Evolutionary conservation across 2,888 invertebrate species (phyloP), one percentile per base, ranked within the genome.

Genomic region (Hirtodrosophila histrioides): DNA sequence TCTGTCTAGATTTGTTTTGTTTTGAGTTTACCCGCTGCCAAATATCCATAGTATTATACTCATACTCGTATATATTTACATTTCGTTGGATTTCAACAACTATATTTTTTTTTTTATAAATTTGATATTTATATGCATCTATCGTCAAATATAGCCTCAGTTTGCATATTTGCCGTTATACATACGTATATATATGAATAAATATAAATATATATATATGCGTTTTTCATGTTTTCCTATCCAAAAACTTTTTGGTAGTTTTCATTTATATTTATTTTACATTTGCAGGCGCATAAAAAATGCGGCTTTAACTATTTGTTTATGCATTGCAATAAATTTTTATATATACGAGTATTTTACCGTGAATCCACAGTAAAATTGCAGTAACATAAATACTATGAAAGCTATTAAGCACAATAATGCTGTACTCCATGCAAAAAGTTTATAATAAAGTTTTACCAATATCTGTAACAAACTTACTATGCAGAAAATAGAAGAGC

Each of bases 121-220:
- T 61, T 44, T 53, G 10, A 39, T 67, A 50, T 72, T 51, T 69
- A 48, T 56, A 27, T 72, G 41, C 27, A 17, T 35, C 35, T 43
- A 43, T 46, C 17, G 45, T 37, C 37, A 45, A 54, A 12, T 43
- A 31, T 27, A 11, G 11, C 17, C 31, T 33, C 11, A 35, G 57
- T 44, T 27, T 43, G 51, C 33, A 36, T 72, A 54, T 66, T 69
- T 57, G 48, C 51, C 6, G 7, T 17, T 31, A 10, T 40, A 11
- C 23, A 11, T 12, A n/a, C 24, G 29, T 24, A 3, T 7, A n/a
- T 11, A 37, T 23, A 23, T 45, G 4, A 7, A 41, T 24, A 11
- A 17, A 41, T 31, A 33, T 48, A 33, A 31, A 45, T 35, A 39
- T 43, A 27, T 48, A 33, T 24, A 45, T 35, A 39, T 43, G 3